Conservation (phyloP, 53 echinoderm and acorn worm species). For the Patiria pectinifera region DNA sequence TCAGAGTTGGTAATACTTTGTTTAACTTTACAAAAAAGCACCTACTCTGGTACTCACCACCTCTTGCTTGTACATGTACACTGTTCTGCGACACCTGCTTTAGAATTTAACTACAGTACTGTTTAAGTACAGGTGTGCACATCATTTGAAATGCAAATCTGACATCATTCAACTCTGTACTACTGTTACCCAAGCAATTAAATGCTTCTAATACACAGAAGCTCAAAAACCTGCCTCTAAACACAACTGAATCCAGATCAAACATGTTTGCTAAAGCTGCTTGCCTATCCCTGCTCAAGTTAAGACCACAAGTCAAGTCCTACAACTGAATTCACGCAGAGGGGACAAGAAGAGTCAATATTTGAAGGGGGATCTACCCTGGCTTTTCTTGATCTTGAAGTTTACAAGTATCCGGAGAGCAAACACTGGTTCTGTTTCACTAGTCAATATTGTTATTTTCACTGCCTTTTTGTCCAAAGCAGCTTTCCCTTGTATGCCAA, state of each 20-base stretch:
- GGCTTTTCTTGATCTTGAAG: background rate
- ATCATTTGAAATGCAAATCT: background rate
- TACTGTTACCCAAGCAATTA: background rate
- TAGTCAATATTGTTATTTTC: background rate
- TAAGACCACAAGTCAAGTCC: background rate
- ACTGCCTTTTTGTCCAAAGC: background rate
- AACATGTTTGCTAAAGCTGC: background rate
- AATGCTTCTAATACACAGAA: background rate
- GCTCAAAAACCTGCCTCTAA: background rate
- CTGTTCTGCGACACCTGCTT: background rate
- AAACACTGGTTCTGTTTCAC: constrained; percentile 3
- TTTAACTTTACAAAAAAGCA: too few species aligned
- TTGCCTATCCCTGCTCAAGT: too few species aligned
- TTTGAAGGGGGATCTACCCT: background rate
- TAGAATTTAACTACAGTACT: background rate
- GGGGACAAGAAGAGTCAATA: constrained; percentile 16
- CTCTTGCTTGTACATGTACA: too few species aligned
- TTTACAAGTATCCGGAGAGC: background rate
- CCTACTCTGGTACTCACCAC: too few species aligned
- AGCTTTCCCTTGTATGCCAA: too few species aligned
- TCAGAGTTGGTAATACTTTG: too few species aligned
- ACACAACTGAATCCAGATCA: background rate
- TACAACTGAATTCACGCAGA: background rate
- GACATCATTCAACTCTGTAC: background rate
- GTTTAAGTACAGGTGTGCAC: background rate